Percentiles rank a stretch among this genome's conserved stretches.
Evolutionary conservation across 2,797 vertebrate genomes (phyloP).

Genomic region (Tragopan temminckii): DNA sequence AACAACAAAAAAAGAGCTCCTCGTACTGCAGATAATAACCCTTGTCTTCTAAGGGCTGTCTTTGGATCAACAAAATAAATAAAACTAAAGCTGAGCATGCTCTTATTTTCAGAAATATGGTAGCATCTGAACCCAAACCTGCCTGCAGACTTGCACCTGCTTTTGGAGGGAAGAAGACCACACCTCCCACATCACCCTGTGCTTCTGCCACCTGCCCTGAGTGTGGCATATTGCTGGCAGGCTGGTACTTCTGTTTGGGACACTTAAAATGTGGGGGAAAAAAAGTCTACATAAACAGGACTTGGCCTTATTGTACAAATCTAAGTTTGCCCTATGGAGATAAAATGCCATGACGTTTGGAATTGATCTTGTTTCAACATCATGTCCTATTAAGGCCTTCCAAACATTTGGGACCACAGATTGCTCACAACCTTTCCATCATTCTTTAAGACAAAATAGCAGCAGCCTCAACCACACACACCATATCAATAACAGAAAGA

Average conservation of each 20-base stretch:
- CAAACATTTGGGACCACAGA: neutral
- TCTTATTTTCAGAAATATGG: neutral
- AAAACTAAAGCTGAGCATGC: neutral
- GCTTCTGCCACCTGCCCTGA: accelerated
- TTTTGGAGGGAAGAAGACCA: neutral
- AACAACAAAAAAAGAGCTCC: neutral
- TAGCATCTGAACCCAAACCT: neutral
- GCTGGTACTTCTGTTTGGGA: neutral
- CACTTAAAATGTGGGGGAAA: accelerated
- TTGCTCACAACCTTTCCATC: conserved; percentile 17
- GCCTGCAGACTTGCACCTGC: neutral
- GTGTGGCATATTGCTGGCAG: neutral
- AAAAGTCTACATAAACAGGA: neutral
- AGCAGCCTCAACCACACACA: neutral
- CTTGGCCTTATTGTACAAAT: neutral
- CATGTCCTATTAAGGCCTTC: conserved; percentile 17
- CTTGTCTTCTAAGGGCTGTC: neutral
- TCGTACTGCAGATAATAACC: neutral
- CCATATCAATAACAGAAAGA: conserved; percentile 34
- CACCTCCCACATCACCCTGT: neutral
- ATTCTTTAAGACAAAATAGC: conserved; percentile 40
- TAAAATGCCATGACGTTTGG: neutral
- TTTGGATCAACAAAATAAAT: neutral
- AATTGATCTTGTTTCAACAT: neutral
- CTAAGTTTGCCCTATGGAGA: neutral